Evolutionary conservation across 2,888 invertebrate species (phyloP).

Genomic region (Oligia latruncula): DNA sequence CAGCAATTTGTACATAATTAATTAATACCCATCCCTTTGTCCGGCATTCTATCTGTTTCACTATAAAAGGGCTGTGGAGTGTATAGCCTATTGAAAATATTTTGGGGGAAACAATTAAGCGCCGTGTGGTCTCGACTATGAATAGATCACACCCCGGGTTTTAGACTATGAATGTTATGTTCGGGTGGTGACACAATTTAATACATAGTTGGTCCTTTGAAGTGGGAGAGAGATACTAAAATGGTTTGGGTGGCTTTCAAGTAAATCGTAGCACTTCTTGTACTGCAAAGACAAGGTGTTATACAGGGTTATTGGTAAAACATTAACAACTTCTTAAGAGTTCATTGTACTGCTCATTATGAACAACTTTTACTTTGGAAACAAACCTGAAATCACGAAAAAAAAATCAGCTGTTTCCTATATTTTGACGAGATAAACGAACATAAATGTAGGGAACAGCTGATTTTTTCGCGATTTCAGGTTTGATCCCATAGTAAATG

Average conservation of each 20-base stretch:
- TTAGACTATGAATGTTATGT: slow-evolving; percentile 7
- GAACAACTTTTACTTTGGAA: no score
- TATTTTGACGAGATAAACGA: no score
- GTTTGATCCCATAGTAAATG: no score
- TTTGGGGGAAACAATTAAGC: slow-evolving; percentile 16
- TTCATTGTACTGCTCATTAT: no score
- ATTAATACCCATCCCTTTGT: slow-evolving; percentile 57
- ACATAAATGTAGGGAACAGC: no score
- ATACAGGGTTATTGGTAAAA: no score
- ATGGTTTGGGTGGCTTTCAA: not conserved
- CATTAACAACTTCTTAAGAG: no score
- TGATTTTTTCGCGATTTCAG: no score
- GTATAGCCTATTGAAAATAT: slow-evolving; percentile 29
- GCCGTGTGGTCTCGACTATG: slow-evolving; percentile 16
- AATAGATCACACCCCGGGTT: slow-evolving; percentile 25
- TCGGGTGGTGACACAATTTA: not conserved
- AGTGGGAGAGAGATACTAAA: not conserved
- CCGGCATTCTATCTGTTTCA: slow-evolving; percentile 30
- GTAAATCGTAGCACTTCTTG: not conserved
- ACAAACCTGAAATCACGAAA: no score
- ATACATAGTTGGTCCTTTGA: not conserved
- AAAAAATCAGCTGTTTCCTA: no score
- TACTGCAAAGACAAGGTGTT: not conserved
- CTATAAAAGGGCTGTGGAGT: slow-evolving; percentile 15
- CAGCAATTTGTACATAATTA: slow-evolving; percentile 66